Evolutionary conservation across 2,797 vertebrate genomes (phyloP), one percentile per base, ranked within the genome.

Genomic region (Rhinatrema bivittatum): DNA sequence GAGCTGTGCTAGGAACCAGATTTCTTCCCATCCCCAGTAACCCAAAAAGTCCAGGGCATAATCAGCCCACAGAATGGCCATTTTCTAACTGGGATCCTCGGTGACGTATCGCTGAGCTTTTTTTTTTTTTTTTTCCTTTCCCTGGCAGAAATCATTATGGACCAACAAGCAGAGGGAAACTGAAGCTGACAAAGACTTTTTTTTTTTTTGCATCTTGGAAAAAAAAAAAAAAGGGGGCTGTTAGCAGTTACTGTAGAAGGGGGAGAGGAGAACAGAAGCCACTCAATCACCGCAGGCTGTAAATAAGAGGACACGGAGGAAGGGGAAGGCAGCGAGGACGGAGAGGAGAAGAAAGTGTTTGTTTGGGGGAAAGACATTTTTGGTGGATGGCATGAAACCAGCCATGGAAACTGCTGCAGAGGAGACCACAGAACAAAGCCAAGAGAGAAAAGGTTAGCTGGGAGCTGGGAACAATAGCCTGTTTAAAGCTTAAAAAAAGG

Each of bases 331-430:
- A 42, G 16, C 21, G 76, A 55, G 53, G 68, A 68, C 68, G 62
- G 36, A 64, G 82, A 70, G 72, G 74, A 79, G 62, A 52, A 70
- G 67, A 68, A 61, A 80, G 76, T 78, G 72, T 82, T 83, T 76
- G 74, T 68, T n/a, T 41, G 57, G 67, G 70, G 58, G 74, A 65
- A 81, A 73, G 68, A 76, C 82, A 89, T 91, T 92, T 90, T 88
- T 90, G 83, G 82, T 88, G 79, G 79, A 89, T 86, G 76, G 84
- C 84, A 87, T 85, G 81, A 86, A 91, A 84, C 78, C 87, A 86
- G 79, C 86, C 87, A 95, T 96, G 91, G 91, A 94, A 91, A 93
- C 88, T 85, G 76, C 86, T 76, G 80, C 85, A 53, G 89, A 91
- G 65, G 90, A 90, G 82, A 89, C 81, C 72, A 78, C 85, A 68